phyloP scores from a whole-genome alignment of 2,888 invertebrate genomes.

The Tethea ocularis region DNA sequence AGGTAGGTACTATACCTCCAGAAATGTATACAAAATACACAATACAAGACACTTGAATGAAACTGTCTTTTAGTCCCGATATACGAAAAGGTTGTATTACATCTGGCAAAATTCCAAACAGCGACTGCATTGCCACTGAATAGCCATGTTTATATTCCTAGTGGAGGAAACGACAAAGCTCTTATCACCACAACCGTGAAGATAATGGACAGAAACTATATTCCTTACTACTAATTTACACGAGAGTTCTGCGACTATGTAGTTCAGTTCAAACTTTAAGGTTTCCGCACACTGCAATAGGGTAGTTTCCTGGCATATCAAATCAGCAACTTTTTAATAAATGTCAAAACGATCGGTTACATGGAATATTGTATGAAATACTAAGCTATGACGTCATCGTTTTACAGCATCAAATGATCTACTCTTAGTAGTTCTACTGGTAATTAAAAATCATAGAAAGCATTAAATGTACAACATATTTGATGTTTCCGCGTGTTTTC shows the following conservation, averaged over 20 bases:
- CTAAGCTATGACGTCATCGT: no score
- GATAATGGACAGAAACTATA: slow-evolving; percentile 1
- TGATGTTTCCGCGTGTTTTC: no score
- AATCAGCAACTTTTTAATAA: no score
- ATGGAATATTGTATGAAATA: no score
- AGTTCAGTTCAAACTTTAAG: neutral
- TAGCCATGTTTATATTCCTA: neutral
- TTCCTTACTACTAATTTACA: slow-evolving; percentile 4
- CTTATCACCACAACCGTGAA: slow-evolving; percentile 4
- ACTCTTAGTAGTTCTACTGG: no score
- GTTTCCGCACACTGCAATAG: neutral
- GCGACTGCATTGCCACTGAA: neutral
- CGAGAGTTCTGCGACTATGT: neutral
- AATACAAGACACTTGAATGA: neutral
- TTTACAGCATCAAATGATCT: no score
- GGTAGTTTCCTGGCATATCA: no score
- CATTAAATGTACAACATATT: no score
- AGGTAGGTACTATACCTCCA: no score
- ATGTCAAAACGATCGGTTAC: no score
- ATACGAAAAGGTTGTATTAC: neutral
- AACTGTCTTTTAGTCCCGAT: neutral
- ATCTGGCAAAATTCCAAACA: neutral
- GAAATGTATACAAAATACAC: neutral
- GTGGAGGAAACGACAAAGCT: neutral
- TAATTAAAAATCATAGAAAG: no score